Evolutionary conservation across 1,140 invertebrate species (phyloP).

Genomic region (Hylaeus anthracinus): DNA sequence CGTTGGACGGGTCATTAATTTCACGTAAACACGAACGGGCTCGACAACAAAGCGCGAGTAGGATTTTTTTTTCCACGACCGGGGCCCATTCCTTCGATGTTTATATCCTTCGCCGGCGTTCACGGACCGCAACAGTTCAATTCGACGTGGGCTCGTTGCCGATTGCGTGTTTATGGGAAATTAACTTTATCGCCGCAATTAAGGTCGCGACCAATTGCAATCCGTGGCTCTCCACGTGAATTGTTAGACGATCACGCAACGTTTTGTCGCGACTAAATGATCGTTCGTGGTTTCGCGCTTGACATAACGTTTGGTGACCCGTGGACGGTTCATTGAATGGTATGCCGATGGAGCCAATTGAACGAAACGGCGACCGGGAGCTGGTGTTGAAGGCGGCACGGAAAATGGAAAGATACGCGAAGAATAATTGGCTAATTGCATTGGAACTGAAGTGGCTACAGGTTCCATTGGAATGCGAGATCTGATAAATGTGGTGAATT

Average conservation of each 20-base stretch:
- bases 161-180: constrained; percentile 29
- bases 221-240: constrained; percentile 20
- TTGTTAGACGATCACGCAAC: constrained; percentile 29
- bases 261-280: constrained; percentile 27
- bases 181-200: constrained; percentile 24
- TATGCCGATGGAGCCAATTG: too few species aligned
- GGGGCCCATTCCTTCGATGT: neutral
- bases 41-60: neutral
- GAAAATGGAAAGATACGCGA: too few species aligned
- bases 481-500: too few species aligned
- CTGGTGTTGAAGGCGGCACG: too few species aligned
- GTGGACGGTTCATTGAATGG: too few species aligned
- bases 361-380: too few species aligned
- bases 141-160: neutral
- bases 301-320: too few species aligned
- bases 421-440: too few species aligned
- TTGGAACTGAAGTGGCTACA: too few species aligned
- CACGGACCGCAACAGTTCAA: neutral
- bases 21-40: neutral
- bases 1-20: neutral
- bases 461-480: too few species aligned
- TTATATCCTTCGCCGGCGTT: too few species aligned
- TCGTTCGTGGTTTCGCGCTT: constrained; percentile 32
- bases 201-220: constrained; percentile 26
- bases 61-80: neutral